Conservation (phyloP, 2,888 invertebrate species). For the Pristionchus japonicus region DNA sequence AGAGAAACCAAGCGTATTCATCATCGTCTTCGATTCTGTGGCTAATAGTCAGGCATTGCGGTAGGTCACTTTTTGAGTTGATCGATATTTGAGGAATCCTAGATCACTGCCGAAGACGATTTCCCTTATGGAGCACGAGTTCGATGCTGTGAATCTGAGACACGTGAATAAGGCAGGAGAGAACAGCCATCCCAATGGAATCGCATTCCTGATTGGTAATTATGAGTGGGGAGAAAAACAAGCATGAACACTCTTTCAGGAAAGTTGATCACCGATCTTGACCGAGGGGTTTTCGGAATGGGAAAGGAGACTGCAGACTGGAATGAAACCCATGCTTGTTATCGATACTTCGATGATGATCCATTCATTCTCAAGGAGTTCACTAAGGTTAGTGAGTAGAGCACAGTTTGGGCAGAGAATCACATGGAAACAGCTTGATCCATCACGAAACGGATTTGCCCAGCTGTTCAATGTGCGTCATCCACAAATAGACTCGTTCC, state of each 20-base stretch:
- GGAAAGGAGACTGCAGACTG: neutral
- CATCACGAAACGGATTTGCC: neutral
- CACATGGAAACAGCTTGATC: neutral
- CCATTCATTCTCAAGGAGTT: slow-evolving; percentile 25
- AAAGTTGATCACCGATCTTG: neutral
- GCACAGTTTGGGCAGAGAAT: neutral
- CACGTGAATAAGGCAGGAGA: slow-evolving; percentile 35
- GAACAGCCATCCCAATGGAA: slow-evolving; percentile 44
- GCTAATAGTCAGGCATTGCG: slow-evolving; percentile 40
- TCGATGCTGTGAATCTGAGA: slow-evolving; percentile 34
- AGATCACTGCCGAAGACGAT: slow-evolving; percentile 46
- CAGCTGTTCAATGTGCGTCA: neutral
- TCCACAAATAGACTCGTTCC: neutral
- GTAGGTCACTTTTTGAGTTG: neutral
- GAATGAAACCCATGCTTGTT: neutral
- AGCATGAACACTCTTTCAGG: neutral
- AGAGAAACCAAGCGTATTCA: slow-evolving; percentile 33
- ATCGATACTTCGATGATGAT: slow-evolving; percentile 26
- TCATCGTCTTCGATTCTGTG: slow-evolving; percentile 43
- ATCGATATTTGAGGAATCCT: neutral
- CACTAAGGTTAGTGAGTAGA: neutral
- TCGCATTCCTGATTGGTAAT: slow-evolving; percentile 28
- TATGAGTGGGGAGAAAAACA: no score
- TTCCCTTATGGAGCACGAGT: slow-evolving; percentile 35
- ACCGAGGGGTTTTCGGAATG: slow-evolving; percentile 17